Evolutionary conservation across 2,113 vertebrate genomes (phyloP).

Genomic region (Oriolus oriolus): DNA sequence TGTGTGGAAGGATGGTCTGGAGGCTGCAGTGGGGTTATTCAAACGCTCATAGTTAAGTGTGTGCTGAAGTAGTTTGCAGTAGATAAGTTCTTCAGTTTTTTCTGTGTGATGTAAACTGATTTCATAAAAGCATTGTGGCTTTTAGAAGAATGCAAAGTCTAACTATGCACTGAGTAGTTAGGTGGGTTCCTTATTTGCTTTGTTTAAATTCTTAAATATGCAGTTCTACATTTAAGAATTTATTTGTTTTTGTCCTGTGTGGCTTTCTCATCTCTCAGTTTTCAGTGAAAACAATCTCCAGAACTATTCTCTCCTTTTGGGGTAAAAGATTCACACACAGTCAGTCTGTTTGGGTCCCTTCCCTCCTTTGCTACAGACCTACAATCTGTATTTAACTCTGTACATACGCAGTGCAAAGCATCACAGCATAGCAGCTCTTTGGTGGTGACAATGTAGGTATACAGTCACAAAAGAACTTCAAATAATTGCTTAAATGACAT

Average conservation of each 20-base stretch:
- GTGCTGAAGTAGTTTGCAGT: not conserved
- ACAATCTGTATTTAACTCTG: conserved; percentile 51
- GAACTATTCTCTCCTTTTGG: not conserved
- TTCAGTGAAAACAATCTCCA: not conserved
- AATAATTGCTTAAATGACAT: conserved; percentile 23
- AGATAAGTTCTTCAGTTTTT: not conserved
- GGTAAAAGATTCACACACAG: not conserved
- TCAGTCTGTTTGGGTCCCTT: not conserved
- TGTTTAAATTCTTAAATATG: not conserved
- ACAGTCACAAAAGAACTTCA: conserved; percentile 6
- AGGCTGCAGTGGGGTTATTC: not conserved
- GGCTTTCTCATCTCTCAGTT: not conserved
- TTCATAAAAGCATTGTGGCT: not conserved
- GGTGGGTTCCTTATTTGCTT: not conserved
- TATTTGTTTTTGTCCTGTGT: not conserved
- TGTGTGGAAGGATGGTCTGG: not conserved
- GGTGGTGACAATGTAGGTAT: conserved; percentile 3
- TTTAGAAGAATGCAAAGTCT: not conserved
- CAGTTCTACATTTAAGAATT: not conserved
- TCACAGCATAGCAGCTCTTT: not conserved
- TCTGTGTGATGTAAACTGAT: not conserved
- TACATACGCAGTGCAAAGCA: not conserved
- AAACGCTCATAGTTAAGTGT: not conserved
- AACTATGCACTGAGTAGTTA: not conserved
- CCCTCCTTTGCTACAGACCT: not conserved